Evolutionary conservation across 2,797 vertebrate genomes (phyloP).

Genomic region (Acrossocheilus wenchowensis): DNA sequence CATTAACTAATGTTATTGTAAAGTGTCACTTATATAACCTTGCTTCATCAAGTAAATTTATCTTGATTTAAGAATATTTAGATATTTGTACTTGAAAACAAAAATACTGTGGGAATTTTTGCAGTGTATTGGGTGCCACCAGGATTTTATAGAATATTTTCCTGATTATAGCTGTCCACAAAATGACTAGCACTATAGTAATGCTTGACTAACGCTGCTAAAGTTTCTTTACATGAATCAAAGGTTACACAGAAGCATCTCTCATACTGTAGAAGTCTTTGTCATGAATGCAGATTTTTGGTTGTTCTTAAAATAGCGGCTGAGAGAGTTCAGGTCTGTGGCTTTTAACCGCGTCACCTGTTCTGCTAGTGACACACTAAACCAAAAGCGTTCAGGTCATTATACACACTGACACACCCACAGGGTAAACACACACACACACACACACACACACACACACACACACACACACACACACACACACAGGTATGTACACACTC

Average conservation of each 20-base stretch:
- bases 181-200: neutral
- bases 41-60: no score
- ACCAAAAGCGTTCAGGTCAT: neutral
- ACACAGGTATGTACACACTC: slow-evolving; percentile 17
- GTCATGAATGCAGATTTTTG: neutral
- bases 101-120: no score
- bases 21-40: no score
- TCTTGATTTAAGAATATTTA: no score
- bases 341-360: slow-evolving; percentile 28
- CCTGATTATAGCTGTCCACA: neutral
- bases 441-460: slow-evolving; percentile 42
- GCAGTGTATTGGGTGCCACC: no score
- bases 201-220: no score
- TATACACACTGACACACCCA: slow-evolving; percentile 43
- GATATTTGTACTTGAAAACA: no score
- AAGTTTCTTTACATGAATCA: neutral
- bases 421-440: slow-evolving; percentile 36
- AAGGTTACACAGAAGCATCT: neutral
- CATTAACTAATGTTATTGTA: neutral
- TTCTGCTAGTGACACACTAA: slow-evolving; percentile 28
- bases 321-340: neutral
- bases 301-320: slow-evolving; percentile 22
- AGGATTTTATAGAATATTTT: no score
- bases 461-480: slow-evolving; percentile 47
- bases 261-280: neutral